Base-by-base conservation (phyloP, 2,113 vertebrate genomes). In the Emberiza fucata region DNA sequence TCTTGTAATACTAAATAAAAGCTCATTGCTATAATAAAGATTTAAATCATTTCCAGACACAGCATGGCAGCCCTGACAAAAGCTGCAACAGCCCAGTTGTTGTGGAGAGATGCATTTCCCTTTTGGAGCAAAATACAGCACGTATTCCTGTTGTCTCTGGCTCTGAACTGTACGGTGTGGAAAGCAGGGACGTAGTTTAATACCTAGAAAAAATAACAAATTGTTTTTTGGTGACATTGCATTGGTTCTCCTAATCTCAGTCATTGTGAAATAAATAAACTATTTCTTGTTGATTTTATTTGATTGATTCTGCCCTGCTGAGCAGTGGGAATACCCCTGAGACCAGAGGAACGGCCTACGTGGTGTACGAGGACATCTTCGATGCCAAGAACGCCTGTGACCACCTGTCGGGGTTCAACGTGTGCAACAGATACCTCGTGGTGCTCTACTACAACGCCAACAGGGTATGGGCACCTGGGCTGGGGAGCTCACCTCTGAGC, bases 311-410 rank as follows among this genome's bases (percentile, higher is more conserved):
- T 79, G 35, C 20, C 71, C 16, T 63, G 5, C 45, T 39, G 42
- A 93, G 71, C 97, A 99, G 99, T n/a, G 99, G 99, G 9, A 99
- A 99, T 94, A 99, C 99, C 56, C 99, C 99, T 9, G 99, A 99
- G 97, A 98, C 98, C 1, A 98, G 99, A 97, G 99, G 99, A 96
- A 99, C 99, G 11, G 99, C 99, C 16, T 99, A 99, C 5, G 99
- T 99, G 24, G 99, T 99, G 20, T 99, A 99, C 31, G 99, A 99
- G 98, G 99, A 99, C 96, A 99, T 99, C 94, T 99, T 99, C 51
- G 99, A 99, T 86, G 99, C 99, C 96, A 99, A 99, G 97, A 99
- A 99, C 0, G 99, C 99, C 23, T 99, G 99, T 45, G 99, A 99
- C 96, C 99, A 99, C 91, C 97, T 99, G n/a, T 99, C 99, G 0